Percentiles rank a stretch among this genome's conserved stretches.
Conservation (phyloP, 2,888 invertebrate genomes). For the Tetragonula carbonaria region DNA sequence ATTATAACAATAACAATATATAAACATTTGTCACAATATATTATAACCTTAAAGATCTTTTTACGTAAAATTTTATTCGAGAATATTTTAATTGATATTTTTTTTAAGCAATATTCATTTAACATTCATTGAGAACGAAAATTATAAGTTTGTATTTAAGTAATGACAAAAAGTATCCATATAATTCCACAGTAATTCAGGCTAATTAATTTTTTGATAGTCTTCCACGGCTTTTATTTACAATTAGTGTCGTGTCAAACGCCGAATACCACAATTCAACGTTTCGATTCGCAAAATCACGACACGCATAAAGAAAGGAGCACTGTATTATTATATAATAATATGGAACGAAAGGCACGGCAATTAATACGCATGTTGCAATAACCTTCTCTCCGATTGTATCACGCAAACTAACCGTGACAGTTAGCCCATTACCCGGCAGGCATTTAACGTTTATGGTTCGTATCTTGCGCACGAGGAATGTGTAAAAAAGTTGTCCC, state of each 20-base stretch:
- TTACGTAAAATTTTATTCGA: neutral
- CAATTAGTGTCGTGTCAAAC: neutral
- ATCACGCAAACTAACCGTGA: constrained; percentile 47
- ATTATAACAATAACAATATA: too few species aligned
- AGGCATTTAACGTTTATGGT: constrained; percentile 46
- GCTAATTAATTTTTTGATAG: neutral
- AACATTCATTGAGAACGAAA: neutral
- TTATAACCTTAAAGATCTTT: neutral
- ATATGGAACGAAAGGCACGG: constrained; percentile 14
- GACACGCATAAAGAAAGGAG: neutral
- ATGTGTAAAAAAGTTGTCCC: constrained; percentile 15
- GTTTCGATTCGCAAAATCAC: neutral
- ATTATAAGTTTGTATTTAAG: neutral
- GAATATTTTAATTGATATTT: neutral
- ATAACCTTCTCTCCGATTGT: constrained; percentile 49
- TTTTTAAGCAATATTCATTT: neutral
- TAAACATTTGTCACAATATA: too few species aligned
- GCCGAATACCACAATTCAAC: neutral
- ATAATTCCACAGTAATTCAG: neutral
- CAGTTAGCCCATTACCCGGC: constrained; percentile 35
- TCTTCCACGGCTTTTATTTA: neutral
- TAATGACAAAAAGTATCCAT: neutral
- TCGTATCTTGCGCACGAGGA: constrained; percentile 31
- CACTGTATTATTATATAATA: neutral
- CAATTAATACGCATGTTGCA: constrained; percentile 49